phyloP scores from a whole-genome alignment of 1,140 invertebrate species.

The Wiebesia pumilae region DNA sequence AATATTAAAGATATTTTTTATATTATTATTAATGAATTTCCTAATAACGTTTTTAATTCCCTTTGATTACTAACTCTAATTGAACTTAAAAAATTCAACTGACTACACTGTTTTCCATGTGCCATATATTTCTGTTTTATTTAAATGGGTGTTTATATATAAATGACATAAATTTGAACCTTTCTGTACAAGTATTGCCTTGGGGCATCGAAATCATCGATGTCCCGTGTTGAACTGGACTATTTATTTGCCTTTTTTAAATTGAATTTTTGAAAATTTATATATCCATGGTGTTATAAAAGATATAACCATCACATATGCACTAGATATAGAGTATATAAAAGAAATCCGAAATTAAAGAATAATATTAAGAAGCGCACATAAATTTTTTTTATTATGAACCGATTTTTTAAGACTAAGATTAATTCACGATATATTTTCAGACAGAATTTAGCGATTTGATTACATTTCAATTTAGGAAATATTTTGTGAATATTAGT shows the following conservation, averaged over 20 bases:
- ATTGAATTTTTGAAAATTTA: neutral
- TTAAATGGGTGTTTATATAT: constrained; percentile 27
- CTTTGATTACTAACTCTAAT: neutral
- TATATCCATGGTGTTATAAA: neutral
- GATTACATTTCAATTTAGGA: too few species aligned
- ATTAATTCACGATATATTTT: too few species aligned
- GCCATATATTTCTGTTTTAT: neutral
- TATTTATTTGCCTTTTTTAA: neutral
- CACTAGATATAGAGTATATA: neutral
- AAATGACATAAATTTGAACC: neutral
- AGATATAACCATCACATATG: neutral
- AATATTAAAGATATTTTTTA: neutral
- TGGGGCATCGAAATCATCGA: neutral
- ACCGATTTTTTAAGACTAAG: too few species aligned
- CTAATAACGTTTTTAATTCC: neutral
- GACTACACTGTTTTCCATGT: neutral
- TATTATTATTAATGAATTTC: neutral
- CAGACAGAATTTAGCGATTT: too few species aligned
- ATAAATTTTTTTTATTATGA: too few species aligned
- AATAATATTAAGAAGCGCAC: too few species aligned
- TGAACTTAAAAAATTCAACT: neutral
- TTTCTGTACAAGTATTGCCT: neutral
- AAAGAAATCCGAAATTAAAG: too few species aligned
- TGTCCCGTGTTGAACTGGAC: neutral
- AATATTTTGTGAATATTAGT: too few species aligned